Conservation (phyloP, 2,797 vertebrate genomes). For the Emys orbicularis region DNA sequence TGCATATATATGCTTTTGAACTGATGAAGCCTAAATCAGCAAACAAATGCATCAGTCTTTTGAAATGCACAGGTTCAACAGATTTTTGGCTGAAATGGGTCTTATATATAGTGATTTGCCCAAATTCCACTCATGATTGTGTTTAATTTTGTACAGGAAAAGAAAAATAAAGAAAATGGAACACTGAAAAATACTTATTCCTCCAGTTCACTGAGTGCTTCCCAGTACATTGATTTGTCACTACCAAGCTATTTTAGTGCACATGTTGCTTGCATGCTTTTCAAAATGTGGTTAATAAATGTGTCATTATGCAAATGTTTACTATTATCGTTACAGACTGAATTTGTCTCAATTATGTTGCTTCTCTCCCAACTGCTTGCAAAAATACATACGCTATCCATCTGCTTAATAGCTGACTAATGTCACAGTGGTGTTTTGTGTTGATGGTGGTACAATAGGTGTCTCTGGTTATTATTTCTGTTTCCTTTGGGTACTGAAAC, state of each 20-base stretch:
- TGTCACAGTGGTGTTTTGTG: accelerated
- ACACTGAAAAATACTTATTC: not conserved
- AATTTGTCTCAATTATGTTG: not conserved
- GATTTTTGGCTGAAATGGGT: not conserved
- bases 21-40: not conserved
- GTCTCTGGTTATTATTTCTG: accelerated
- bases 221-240: not conserved
- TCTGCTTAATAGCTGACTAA: not conserved
- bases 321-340: not conserved
- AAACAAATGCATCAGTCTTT: not conserved
- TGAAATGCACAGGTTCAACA: not conserved
- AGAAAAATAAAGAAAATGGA: no score
- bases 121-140: not conserved
- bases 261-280: not conserved
- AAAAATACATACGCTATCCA: not conserved
- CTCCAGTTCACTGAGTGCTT: not conserved
- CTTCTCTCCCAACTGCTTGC: not conserved
- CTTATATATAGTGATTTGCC: not conserved
- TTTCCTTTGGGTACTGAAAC: not conserved
- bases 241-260: accelerated
- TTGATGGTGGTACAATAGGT: not conserved
- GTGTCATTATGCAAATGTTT: not conserved
- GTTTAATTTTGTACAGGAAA: no score
- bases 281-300: not conserved
- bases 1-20: not conserved